Evolutionary conservation across 2,888 invertebrate genomes (phyloP), one percentile per base, ranked within the genome.

Genomic region (Neoitamus cyanurus): DNA sequence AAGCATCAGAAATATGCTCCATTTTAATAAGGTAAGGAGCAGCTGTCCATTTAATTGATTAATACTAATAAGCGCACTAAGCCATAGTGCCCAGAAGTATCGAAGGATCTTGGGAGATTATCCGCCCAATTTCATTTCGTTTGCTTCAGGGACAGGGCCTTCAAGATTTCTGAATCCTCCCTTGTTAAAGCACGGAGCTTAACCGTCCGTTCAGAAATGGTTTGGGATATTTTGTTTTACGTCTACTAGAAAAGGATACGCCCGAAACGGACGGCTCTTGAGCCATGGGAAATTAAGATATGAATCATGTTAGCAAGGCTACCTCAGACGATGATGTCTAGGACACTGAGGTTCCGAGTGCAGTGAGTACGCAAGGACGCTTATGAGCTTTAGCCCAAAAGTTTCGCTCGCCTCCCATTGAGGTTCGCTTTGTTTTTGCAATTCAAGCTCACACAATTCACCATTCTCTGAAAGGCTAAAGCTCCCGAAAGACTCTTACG

Each of bases 1-100:
- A 73, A 20, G 1, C 3, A 34, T 20, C 36, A 36, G 36, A 20
- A 73, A 73, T 75, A 36, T 11, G 73, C 9, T 73, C 20, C 42
- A 75, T 42, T 42, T 75, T 75, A 42, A 42, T 75, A 28, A 42
- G 6, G 75, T 11, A 75, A 75, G 42, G 75, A 46, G 75, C 75
- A 42, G 25, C 37, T 75, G 75, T 75, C 42, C 42, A 75, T 42
- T 42, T 75, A 75, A 75, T 42, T 75, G 42, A 75, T 75, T 75
- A 30, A 75, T 25, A 42, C 42, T 46, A 13, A 75, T 25, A 75
- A 75, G 36, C 73, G 28, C 20, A 36, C 25, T 42, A 58, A 58
- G 9, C 25, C 9, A 6, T 15, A 25, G 25, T 58, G 15, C 58
- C 58, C 25, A 25, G 58, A 20, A 58, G 58, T 9, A 58, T 58